phyloP scores from a whole-genome alignment of 2,113 vertebrate species.

The Poecile atricapillus region DNA sequence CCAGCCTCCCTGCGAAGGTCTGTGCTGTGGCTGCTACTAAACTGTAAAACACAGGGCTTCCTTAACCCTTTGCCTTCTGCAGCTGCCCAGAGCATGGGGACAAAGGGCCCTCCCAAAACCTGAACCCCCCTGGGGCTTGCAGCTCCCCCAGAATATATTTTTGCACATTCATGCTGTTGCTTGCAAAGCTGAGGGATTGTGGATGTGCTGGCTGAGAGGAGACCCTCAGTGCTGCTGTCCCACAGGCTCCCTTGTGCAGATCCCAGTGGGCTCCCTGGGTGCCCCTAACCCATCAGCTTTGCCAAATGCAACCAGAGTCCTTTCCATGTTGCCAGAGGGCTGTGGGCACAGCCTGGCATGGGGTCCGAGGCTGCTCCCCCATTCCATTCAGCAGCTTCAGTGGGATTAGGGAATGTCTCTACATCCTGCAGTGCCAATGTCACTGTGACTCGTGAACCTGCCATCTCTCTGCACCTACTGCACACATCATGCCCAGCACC shows the following conservation, averaged over 20 bases:
- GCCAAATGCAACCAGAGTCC: background rate
- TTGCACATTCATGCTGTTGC: background rate
- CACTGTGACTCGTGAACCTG: accelerated
- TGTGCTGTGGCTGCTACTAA: conserved; percentile 17
- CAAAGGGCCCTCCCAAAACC: background rate
- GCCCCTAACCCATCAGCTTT: background rate
- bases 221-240: accelerated
- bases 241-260: accelerated
- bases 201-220: accelerated
- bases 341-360: accelerated
- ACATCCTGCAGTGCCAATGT: accelerated
- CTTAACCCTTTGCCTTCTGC: conserved; percentile 37
- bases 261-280: background rate
- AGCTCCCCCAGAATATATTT: background rate
- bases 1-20: conserved; percentile 37
- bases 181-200: background rate
- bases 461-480: background rate
- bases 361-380: background rate
- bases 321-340: background rate
- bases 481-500: too few species aligned
- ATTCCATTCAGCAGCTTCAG: accelerated
- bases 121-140: background rate
- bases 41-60: conserved; percentile 35
- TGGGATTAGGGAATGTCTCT: background rate
- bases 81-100: background rate